Evolutionary conservation across 2,113 vertebrate species (phyloP).

Genomic region (Tachycineta bicolor): DNA sequence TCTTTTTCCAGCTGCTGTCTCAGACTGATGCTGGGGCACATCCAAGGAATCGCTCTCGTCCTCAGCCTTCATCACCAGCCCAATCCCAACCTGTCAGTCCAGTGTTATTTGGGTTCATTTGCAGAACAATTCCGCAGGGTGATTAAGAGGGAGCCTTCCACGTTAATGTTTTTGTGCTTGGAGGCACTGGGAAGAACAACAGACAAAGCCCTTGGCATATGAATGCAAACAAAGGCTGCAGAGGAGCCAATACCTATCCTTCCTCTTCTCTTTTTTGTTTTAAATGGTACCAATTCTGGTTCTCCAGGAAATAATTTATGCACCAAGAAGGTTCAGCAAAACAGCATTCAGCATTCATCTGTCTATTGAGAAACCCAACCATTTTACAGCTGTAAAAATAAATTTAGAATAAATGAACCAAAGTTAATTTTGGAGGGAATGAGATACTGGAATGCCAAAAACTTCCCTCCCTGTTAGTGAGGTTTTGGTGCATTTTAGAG

Average conservation of each 20-base stretch:
- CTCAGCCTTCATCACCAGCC: not conserved
- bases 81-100: slow-evolving; percentile 1
- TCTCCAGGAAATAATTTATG: not conserved
- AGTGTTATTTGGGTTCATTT: not conserved
- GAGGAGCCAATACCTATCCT: not conserved
- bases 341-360: not conserved
- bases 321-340: not conserved
- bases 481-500: not conserved
- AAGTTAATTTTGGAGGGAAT: not conserved
- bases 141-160: not conserved
- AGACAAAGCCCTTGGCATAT: not conserved
- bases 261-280: not conserved
- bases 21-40: not conserved
- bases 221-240: not conserved
- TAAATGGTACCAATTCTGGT: not conserved
- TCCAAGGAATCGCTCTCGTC: not conserved
- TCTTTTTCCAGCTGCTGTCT: not conserved
- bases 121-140: slow-evolving; percentile 5
- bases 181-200: not conserved
- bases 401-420: not conserved
- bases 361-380: not conserved
- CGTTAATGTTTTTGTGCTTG: not conserved
- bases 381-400: not conserved
- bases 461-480: not conserved
- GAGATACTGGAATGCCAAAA: not conserved